Percentiles rank a stretch among this genome's conserved stretches.
Conservation (phyloP, 2,888 invertebrate genomes). For the Pandemis heparana region DNA sequence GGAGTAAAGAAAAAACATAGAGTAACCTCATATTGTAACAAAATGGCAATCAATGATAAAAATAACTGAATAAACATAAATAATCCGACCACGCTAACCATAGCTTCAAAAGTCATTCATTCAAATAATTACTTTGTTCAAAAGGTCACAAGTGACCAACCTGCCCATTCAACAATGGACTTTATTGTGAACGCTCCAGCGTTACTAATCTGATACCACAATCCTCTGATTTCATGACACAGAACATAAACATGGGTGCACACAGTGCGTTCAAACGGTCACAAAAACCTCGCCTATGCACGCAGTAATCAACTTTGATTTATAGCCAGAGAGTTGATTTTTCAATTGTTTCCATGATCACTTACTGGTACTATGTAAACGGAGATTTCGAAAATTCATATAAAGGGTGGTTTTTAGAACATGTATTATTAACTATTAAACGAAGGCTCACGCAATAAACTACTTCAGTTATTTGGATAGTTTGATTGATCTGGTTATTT, state of each 20-base stretch:
- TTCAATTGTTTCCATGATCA: not conserved
- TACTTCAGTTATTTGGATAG: conserved; percentile 31
- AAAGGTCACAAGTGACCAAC: not conserved
- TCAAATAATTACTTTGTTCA: not conserved
- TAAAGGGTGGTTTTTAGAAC: not conserved
- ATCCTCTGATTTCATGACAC: not conserved
- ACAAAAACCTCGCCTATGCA: not conserved
- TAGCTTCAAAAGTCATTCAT: not conserved
- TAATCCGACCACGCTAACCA: not conserved
- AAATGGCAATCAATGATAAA: not conserved
- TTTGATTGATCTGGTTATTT: too few relatives aligned
- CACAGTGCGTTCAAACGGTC: not conserved
- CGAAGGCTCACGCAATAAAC: conserved; percentile 19
- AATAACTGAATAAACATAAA: conserved; percentile 2
- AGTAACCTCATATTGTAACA: not conserved
- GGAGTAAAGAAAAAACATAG: too few relatives aligned
- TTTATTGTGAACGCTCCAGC: not conserved
- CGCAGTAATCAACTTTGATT: not conserved
- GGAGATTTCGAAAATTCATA: not conserved
- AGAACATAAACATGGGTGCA: not conserved
- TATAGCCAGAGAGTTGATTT: not conserved
- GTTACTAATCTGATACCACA: not conserved
- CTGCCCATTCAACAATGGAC: not conserved
- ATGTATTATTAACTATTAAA: conserved; percentile 8
- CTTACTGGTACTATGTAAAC: not conserved